Evolutionary conservation across 2,888 invertebrate genomes (phyloP).

Genomic region (Tinea semifulvella): DNA sequence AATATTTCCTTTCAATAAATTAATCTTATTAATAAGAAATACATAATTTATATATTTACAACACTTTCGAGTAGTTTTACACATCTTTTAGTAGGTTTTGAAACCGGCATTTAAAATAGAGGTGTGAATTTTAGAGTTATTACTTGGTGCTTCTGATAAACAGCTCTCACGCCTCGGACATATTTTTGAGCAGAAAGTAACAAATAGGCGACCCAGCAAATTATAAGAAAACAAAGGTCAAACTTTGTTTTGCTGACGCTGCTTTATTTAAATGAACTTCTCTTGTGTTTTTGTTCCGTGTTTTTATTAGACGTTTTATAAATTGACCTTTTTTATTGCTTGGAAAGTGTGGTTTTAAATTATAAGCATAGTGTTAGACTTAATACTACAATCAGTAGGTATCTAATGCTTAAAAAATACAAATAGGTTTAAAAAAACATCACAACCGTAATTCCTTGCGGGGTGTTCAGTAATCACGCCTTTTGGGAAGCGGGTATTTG

Average conservation of each 20-base stretch:
- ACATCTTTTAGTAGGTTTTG: not conserved
- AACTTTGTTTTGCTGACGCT: conserved; percentile 10
- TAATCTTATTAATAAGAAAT: too few relatives aligned
- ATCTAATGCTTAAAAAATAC: too few relatives aligned
- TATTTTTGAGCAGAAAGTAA: conserved; percentile 14
- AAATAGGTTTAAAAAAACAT: too few relatives aligned
- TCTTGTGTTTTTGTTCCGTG: not conserved
- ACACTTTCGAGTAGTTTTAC: not conserved
- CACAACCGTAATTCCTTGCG: too few relatives aligned
- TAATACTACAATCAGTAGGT: too few relatives aligned
- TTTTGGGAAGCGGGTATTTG: too few relatives aligned
- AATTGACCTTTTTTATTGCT: not conserved
- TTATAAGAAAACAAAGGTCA: conserved; percentile 15
- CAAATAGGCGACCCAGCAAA: conserved; percentile 15
- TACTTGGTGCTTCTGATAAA: conserved; percentile 12
- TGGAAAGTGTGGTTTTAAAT: conserved; percentile 4
- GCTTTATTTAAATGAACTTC: conserved; percentile 13
- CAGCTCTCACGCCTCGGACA: conserved; percentile 14
- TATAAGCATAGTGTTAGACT: not conserved
- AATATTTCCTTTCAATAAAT: too few relatives aligned
- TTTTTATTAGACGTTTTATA: conserved; percentile 8
- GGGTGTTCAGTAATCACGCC: too few relatives aligned
- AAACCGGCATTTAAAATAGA: not conserved
- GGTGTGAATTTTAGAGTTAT: not conserved
- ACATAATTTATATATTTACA: too few relatives aligned